Evolutionary conservation across 2,797 vertebrate species (phyloP), one percentile per base, ranked within the genome.

Genomic region (Propithecus perrieri): DNA sequence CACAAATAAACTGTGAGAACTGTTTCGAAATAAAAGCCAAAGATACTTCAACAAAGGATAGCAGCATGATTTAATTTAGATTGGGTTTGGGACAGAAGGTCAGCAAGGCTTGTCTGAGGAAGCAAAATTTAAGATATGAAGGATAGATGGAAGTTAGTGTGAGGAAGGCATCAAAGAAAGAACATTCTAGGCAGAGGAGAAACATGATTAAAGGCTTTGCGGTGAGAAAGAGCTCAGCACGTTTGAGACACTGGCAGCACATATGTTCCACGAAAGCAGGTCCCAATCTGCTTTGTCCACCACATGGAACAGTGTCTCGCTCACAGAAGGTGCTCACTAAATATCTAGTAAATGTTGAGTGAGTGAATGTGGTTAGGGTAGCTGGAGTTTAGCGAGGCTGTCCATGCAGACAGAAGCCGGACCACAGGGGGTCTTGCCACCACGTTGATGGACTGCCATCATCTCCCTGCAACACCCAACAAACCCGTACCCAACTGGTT

Each of bases 341-440:
- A 14, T 46, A 75, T 6, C 75, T 28, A 48, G 48, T 5, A n/a
- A 74, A 22, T 30, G 55, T 13, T 72, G 30, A 63, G 28, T 30
- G 78, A 86, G n/a, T 38, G 17, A 10, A 48, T 26, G 7, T 4
- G 46, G 24, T 12, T 48, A 35, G 2, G 10, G 43, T 17, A 11
- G 26, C 33, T 55, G 4, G 33, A 94, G 17, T 84, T 81, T 3
- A 43, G 22, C 18, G 55, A 89, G 50, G n/a, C 59, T 95, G 35
- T 38, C 38, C 69, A 15, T 10, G 1, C 7, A 41, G 43, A 43
- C 48, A 69, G 38, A 33, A 92, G 61, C 43, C 20, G 33, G 38
- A 22, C 2, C 10, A 15, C 1, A 7, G 33, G 57, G 17, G 43
- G 7, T 41, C 38, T 72, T 11, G 22, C 22, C 0, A 0, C 55